A percentile compares a stretch with the other conserved stretches of the same genome.
phyloP scores from a whole-genome alignment of 2,888 invertebrate genomes.

The Protophormia terraenovae region DNA sequence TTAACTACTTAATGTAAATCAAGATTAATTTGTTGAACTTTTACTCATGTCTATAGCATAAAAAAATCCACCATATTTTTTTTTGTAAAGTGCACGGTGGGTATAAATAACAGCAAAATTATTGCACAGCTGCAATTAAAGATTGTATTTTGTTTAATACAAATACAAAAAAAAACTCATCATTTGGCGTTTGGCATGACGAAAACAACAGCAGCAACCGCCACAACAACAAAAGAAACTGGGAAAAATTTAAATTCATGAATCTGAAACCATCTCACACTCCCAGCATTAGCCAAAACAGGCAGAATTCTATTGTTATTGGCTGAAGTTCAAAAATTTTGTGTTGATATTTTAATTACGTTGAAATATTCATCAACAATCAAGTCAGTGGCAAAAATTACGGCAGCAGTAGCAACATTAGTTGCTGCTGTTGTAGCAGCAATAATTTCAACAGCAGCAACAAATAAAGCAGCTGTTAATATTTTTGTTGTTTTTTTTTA shows the following conservation, averaged over 20 bases:
- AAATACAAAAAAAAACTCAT: conserved; percentile 55
- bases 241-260: conserved; percentile 35
- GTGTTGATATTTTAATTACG: conserved; percentile 71
- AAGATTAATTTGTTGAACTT: not conserved
- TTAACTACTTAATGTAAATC: too few relatives aligned
- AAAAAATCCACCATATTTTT: not conserved
- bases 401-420: conserved; percentile 22
- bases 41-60: not conserved
- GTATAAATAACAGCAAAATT: conserved; percentile 31
- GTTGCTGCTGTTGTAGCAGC: not conserved
- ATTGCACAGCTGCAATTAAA: conserved; percentile 66
- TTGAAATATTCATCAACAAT: conserved; percentile 46
- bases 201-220: conserved; percentile 13
- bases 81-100: not conserved
- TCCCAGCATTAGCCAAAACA: conserved; percentile 37
- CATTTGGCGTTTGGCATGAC: conserved; percentile 59
- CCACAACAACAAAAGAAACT: conserved; percentile 14
- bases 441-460: conserved; percentile 38
- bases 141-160: conserved; percentile 31
- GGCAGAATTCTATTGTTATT: conserved; percentile 67
- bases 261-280: conserved; percentile 47
- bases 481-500: conserved; percentile 43
- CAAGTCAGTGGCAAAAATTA: not conserved
- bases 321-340: conserved; percentile 72
- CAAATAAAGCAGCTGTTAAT: conserved; percentile 63